Percentiles rank a stretch among this genome's conserved stretches.
Evolutionary conservation across 2,113 vertebrate species (phyloP).

Genomic region (Cettia cetti): DNA sequence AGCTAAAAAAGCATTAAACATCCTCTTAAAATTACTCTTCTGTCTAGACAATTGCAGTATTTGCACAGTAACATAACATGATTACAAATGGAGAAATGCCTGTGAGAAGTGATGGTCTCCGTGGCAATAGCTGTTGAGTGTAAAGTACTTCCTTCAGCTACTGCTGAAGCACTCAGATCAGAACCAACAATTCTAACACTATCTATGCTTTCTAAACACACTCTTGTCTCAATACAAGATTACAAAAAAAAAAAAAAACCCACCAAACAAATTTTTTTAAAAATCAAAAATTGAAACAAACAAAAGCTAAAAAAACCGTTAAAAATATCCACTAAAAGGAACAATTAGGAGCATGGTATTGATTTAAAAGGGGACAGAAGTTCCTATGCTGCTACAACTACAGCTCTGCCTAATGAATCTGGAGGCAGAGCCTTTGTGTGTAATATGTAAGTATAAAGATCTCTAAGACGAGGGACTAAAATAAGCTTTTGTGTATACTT

Average conservation of each 20-base stretch:
- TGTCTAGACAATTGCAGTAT: background rate
- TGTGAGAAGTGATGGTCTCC: background rate
- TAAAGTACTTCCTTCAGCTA: background rate
- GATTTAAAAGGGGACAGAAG: background rate
- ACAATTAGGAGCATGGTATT: background rate
- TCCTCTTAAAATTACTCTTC: conserved; percentile 14
- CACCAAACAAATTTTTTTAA: background rate
- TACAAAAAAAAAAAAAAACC: background rate
- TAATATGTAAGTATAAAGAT: rapidly evolving
- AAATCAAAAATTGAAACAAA: background rate
- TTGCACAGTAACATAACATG: background rate
- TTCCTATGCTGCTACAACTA: background rate
- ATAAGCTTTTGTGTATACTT: background rate
- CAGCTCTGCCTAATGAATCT: background rate
- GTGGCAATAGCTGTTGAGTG: background rate
- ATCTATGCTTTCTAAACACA: background rate
- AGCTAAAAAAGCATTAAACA: background rate
- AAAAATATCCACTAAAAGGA: background rate
- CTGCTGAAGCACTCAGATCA: background rate
- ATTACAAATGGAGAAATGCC: background rate
- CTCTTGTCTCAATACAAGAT: background rate
- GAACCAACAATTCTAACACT: background rate
- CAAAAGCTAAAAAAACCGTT: background rate
- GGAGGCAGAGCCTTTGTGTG: background rate
- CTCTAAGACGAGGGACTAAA: background rate